Base-by-base conservation (phyloP, 2,888 invertebrate species). In the Pseudococcus viburni region DNA sequence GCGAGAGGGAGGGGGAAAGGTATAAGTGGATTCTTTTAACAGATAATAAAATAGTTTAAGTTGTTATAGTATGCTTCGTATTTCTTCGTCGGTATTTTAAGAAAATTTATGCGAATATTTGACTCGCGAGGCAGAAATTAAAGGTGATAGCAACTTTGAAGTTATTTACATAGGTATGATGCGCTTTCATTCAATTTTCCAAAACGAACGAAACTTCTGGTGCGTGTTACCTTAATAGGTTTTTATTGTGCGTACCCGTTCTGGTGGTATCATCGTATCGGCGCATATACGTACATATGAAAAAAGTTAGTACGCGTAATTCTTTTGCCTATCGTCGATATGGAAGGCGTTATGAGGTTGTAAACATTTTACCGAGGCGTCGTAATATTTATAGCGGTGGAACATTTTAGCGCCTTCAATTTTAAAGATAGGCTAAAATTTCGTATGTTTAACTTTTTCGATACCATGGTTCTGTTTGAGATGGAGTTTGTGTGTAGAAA, bases 71-170 rank as follows among this genome's bases (percentile, higher is more conserved):
- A 51, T 46, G 5, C 15, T 51, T 51, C 51, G 46, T 46, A 46
- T 46, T n/a, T 55, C 55, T n/a, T 55, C n/a, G 1, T 55, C 55
- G 17, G n/a, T 55, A 8, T 55, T 55, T n/a, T 55, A n/a, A 55
- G 55, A 55, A 55, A 55, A 55, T 55, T 17, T 55, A 55, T n/a
- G n/a, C 55, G 55, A 17, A n/a, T 55, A 55, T 55, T 55, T 55
- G 55, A 55, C 55, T 55, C 55, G 55, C n/a, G n/a, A 55, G n/a
- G n/a, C n/a, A n/a, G 55, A 55, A 55, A 55, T 55, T 55, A 55
- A 55, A 55, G 55, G 55, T n/a, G 55, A 55, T 55, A 55, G 55
- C 55, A 55, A 55, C 55, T 55, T 55, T n/a, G 55, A 55, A 55
- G 55, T 55, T 33, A 33, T 33, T 55, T 15, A 51, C 15, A 4